Conservation (phyloP, 1,140 invertebrate genomes). For the Zeugodacus cucurbitae region DNA sequence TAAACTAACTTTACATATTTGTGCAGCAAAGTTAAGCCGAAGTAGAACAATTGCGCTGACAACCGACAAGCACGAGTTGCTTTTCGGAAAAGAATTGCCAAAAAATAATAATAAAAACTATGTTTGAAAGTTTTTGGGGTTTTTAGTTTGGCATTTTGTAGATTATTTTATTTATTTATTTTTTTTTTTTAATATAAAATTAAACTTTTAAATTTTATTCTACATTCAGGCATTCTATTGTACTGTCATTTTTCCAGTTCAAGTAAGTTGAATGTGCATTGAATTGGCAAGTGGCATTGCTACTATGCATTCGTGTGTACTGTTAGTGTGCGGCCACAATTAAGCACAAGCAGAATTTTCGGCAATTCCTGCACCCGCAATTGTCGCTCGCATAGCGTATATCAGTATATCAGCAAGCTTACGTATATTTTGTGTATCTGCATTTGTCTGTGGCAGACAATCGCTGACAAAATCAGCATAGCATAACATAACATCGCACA, state of each 20-base stretch:
- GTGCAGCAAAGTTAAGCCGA: neutral
- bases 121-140: neutral
- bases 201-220: neutral
- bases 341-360: neutral
- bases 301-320: neutral
- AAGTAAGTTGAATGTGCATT: neutral
- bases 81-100: neutral
- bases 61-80: constrained; percentile 13
- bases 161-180: neutral
- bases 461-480: neutral
- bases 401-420: neutral
- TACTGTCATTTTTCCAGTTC: neutral
- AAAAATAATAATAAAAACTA: neutral
- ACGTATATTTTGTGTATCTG: neutral
- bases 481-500: neutral
- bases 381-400: neutral
- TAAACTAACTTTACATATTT: neutral
- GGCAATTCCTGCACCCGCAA: neutral
- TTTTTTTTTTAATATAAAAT: neutral
- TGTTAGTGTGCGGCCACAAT: neutral
- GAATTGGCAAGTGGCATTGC: constrained; percentile 26
- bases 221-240: neutral
- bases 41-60: constrained; percentile 1
- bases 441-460: neutral
- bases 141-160: neutral